Conservation (phyloP, 2,113 vertebrate species). For the human (Homo sapiens) region GRCh38 chr5:103359001-103359500, state of each 20-base stretch:
- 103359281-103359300: neutral
- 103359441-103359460: neutral
- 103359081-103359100: neutral
- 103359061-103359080: conserved; percentile 13
- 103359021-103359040: neutral
- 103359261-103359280: neutral
- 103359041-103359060: neutral
- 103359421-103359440: neutral
- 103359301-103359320: neutral
- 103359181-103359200: neutral
- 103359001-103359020: conserved; percentile 55
- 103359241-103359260: neutral
- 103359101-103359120: neutral
- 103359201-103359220: neutral
- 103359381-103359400: neutral
- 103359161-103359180: neutral
- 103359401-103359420: neutral
- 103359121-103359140: conserved; percentile 10
- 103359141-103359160: conserved; percentile 14
- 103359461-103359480: neutral
- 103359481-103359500: neutral
- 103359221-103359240: neutral
- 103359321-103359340: neutral
- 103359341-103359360: neutral
- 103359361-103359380: neutral